phyloP scores from a whole-genome alignment of 2,113 vertebrate genomes.

The Sula dactylatra region DNA sequence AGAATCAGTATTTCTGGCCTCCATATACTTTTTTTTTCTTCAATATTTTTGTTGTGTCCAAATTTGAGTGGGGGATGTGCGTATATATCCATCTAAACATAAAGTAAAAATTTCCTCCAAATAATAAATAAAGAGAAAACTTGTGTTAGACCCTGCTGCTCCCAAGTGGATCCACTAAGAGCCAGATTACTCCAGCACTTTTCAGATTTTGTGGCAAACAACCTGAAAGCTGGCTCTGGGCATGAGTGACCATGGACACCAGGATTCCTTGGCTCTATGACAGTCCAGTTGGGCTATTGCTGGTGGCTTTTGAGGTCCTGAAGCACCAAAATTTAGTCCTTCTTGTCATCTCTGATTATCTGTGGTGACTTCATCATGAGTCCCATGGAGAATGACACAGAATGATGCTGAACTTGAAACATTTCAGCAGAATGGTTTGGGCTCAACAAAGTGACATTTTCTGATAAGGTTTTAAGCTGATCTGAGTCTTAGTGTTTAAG shows the following conservation, averaged over 20 bases:
- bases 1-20: not conserved
- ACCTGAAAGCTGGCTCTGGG: not conserved
- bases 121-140: not conserved
- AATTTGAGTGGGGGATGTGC: not conserved
- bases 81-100: not conserved
- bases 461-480: not conserved
- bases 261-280: not conserved
- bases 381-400: not conserved
- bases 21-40: not conserved
- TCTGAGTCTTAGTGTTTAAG: not conserved
- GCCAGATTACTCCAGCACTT: not conserved
- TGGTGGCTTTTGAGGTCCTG: not conserved
- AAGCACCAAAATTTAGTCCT: not conserved
- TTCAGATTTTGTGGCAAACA: not conserved
- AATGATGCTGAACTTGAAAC: not conserved
- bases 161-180: not conserved
- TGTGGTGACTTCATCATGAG: not conserved
- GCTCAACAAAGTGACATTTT: not conserved
- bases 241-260: accelerated
- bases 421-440: not conserved
- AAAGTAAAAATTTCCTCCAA: not conserved
- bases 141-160: not conserved
- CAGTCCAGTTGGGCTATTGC: not conserved
- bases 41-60: not conserved
- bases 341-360: not conserved